Evolutionary conservation across 2,113 vertebrate species (phyloP).

Genomic region (Sinocyclocheilus anshuiensis): DNA sequence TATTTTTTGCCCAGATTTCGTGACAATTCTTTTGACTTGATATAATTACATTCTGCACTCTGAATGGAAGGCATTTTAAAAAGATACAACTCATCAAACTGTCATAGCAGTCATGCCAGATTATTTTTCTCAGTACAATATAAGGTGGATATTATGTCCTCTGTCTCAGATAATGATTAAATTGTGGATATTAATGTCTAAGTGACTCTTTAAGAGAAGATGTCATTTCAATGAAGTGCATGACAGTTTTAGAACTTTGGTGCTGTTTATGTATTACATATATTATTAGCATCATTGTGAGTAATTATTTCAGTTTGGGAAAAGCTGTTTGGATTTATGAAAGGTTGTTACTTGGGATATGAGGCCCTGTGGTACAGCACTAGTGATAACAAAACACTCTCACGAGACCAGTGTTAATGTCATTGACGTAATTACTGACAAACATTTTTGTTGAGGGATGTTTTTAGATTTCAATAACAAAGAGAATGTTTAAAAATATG

Average conservation of each 20-base stretch:
- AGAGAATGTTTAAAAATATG: not conserved
- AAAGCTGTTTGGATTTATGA: not conserved
- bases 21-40: not conserved
- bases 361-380: not conserved
- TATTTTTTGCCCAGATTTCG: constrained; percentile 1
- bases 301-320: not conserved
- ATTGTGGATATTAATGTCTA: not conserved
- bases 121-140: constrained; percentile 14
- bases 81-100: constrained; percentile 9
- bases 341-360: not conserved
- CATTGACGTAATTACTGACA: constrained; percentile 1
- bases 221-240: not conserved
- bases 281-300: constrained; percentile 2
- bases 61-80: constrained; percentile 5
- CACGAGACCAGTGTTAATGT: not conserved
- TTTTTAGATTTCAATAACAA: not conserved
- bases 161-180: constrained; percentile 16
- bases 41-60: constrained; percentile 9
- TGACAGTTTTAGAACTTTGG: not conserved
- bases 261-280: not conserved
- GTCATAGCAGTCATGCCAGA: not conserved
- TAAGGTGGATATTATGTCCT: not conserved
- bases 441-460: not conserved
- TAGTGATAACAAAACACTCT: constrained; percentile 10
- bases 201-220: not conserved